phyloP scores from a whole-genome alignment of 2,113 vertebrate genomes.

The Colius striatus region DNA sequence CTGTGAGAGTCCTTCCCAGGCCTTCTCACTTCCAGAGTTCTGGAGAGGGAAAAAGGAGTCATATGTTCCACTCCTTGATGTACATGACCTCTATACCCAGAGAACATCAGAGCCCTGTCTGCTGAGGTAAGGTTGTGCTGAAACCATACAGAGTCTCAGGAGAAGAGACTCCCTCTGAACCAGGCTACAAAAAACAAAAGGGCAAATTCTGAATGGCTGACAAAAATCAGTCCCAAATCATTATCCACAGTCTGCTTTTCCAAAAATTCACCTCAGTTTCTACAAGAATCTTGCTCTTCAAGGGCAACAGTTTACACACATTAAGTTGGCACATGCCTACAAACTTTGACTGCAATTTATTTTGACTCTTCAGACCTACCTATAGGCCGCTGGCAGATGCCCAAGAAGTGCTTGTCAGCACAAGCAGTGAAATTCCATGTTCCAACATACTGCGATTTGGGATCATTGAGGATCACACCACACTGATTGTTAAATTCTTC shows the following conservation, averaged over 20 bases:
- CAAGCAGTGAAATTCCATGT: constrained; percentile 93
- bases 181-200: not conserved
- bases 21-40: not conserved
- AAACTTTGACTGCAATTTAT: not conserved
- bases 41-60: not conserved
- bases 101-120: not conserved
- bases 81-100: not conserved
- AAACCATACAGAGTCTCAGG: not conserved
- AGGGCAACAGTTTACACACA: not conserved
- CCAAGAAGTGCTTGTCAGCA: constrained; percentile 73
- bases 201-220: not conserved
- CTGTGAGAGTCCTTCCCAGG: not conserved
- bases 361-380: constrained; percentile 74
- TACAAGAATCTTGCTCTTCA: not conserved
- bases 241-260: not conserved
- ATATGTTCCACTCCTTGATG: not conserved
- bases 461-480: constrained; percentile 83
- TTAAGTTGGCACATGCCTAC: not conserved
- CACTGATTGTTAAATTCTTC: constrained; percentile 82
- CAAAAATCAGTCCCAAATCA: not conserved
- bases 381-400: constrained; percentile 86
- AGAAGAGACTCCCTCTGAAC: not conserved
- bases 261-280: not conserved
- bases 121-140: not conserved
- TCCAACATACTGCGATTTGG: constrained; percentile 82